Conservation (phyloP, 2,797 vertebrate species). For the Oophaga sylvatica region DNA sequence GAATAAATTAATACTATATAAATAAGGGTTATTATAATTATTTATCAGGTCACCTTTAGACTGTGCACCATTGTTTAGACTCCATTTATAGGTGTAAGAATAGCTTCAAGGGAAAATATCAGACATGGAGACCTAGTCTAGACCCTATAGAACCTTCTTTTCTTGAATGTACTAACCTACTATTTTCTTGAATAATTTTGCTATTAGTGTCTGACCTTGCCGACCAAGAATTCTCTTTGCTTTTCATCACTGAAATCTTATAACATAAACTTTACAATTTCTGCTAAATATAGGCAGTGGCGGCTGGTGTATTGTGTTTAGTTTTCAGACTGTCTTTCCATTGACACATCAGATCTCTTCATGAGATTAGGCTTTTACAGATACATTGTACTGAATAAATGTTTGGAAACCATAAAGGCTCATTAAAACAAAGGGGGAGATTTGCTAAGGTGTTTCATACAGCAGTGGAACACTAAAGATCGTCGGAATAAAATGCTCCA, state of each 20-base stretch:
- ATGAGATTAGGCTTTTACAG: not conserved
- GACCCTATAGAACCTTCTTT: slow-evolving; percentile 31
- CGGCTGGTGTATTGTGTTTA: not conserved
- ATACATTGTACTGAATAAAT: not conserved
- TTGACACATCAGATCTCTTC: not conserved
- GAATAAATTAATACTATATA: not conserved
- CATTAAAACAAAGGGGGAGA: not conserved
- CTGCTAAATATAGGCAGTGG: slow-evolving; percentile 72
- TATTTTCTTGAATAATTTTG: not conserved
- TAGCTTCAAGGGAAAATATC: slow-evolving; percentile 3
- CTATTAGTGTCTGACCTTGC: slow-evolving; percentile 77
- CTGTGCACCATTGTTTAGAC: not conserved
- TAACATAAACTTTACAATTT: slow-evolving; percentile 74
- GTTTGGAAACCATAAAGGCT: not conserved
- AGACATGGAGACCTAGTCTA: slow-evolving; percentile 5
- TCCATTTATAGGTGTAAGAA: not conserved
- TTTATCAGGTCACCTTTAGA: not conserved
- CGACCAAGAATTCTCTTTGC: slow-evolving; percentile 76
- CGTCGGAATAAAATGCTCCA: too few relatives aligned
- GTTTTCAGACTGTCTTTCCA: not conserved
- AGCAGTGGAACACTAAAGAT: too few relatives aligned
- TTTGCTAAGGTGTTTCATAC: too few relatives aligned
- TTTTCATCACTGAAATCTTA: slow-evolving; percentile 75
- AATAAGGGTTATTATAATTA: not conserved
- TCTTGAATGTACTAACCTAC: slow-evolving; percentile 49